phyloP scores from a whole-genome alignment of 2,797 vertebrate species.

The Sebastiscus albofasciatus region DNA sequence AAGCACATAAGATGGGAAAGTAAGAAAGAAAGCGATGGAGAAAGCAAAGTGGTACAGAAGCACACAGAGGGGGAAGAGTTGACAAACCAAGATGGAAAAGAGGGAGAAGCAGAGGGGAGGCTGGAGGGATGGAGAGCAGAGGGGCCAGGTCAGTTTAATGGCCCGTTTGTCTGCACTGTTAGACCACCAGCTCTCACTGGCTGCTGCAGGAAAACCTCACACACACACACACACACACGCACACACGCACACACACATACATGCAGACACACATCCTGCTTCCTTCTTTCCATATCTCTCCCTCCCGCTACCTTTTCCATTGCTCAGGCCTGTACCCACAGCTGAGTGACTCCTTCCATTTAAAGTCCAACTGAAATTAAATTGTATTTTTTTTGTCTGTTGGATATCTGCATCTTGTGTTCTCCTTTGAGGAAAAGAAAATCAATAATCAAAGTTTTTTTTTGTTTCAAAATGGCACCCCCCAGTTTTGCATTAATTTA shows the following conservation, averaged over 20 bases:
- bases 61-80: slow-evolving; percentile 5
- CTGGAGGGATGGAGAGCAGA: slow-evolving; percentile 49
- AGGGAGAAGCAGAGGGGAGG: slow-evolving; percentile 28
- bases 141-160: slow-evolving; percentile 69
- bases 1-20: not conserved
- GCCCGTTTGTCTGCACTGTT: slow-evolving; percentile 70
- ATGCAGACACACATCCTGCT: slow-evolving; percentile 29
- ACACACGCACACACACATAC: not conserved
- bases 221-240: slow-evolving; percentile 1
- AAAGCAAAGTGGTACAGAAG: slow-evolving; percentile 3
- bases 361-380: not conserved
- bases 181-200: slow-evolving; percentile 71
- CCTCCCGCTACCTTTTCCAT: slow-evolving; percentile 59
- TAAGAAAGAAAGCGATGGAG: not conserved
- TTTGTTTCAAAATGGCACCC: not conserved
- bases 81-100: slow-evolving; percentile 45
- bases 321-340: slow-evolving; percentile 17
- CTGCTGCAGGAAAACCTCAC: slow-evolving; percentile 56
- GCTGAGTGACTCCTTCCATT: slow-evolving; percentile 3
- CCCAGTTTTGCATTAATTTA: not conserved
- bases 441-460: too few relatives aligned
- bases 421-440: not conserved
- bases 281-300: slow-evolving; percentile 58
- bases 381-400: not conserved
- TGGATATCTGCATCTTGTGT: not conserved